These are phyloP conservation scores for Babylonia areolata DNA, from an alignment of 1,140 invertebrate genomes.

Conservation along the genomic window DNA sequence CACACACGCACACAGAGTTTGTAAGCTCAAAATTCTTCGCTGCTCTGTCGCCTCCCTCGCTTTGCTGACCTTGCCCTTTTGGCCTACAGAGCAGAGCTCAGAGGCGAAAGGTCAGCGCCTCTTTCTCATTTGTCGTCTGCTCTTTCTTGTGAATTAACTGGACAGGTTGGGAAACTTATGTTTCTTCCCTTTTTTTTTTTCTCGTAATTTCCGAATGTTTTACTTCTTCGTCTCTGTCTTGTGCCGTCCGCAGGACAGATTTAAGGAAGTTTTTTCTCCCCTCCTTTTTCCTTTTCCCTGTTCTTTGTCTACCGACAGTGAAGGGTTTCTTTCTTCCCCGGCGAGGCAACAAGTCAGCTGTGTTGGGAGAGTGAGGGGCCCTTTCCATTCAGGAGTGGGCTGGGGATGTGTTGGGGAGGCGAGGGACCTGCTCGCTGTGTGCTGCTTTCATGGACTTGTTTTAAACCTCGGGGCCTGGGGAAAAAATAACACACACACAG, in stretches of 20 bases:
- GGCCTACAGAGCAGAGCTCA: no score
- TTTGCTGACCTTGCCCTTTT: neutral
- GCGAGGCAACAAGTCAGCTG: neutral
- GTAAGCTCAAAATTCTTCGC: no score
- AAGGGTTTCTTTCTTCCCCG: neutral
- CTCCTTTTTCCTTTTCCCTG: neutral
- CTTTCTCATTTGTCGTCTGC: slow-evolving; percentile 11
- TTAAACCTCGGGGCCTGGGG: no score
- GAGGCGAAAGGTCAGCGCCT: neutral
- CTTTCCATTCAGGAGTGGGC: no score
- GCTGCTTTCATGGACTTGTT: no score
- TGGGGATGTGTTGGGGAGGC: no score
- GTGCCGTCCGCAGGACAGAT: no score
- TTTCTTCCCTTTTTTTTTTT: neutral
- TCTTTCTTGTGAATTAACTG: neutral
- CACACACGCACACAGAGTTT: no score
- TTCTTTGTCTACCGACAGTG: neutral
- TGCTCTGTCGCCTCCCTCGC: neutral
- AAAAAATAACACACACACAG: no score
- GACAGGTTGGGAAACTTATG: neutral
- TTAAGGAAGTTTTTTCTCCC: neutral
- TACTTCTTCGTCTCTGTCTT: no score
- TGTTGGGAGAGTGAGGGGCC: neutral
- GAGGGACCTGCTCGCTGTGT: no score
- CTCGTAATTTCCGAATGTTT: no score